Conservation (phyloP, 2,888 invertebrate species). For the Frankliniella fusca region DNA sequence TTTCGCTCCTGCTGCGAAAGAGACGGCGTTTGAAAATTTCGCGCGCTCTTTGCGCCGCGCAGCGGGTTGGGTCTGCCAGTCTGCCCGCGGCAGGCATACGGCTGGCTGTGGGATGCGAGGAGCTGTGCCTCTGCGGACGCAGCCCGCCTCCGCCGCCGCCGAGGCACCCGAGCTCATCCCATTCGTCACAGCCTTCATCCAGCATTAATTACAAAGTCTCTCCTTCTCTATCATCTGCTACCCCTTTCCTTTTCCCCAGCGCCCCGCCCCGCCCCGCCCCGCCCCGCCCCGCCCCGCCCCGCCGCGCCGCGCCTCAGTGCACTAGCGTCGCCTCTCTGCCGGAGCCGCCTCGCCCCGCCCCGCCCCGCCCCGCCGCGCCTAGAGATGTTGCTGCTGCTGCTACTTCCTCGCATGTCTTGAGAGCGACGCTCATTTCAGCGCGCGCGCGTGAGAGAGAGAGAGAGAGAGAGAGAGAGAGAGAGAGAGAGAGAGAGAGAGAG, state of each 20-base stretch:
- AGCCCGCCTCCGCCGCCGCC: neutral
- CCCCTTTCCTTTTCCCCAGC: constrained; percentile 12
- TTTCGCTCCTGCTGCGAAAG: neutral
- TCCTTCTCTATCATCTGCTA: constrained; percentile 24
- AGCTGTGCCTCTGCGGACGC: neutral
- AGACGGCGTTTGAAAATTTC: neutral
- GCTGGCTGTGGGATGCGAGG: neutral
- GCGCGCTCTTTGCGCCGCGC: neutral
- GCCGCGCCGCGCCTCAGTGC: neutral
- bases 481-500: neutral
- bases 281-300: constrained; percentile 14
- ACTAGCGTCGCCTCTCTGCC: neutral
- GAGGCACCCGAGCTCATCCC: neutral
- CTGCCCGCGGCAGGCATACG: neutral
- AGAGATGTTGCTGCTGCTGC: no score
- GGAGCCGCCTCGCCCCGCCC: neutral
- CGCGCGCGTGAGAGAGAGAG: no score
- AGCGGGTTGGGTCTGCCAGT: neutral
- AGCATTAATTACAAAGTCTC: constrained; percentile 25
- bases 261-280: neutral
- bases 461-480: no score
- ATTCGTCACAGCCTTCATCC: constrained; percentile 26
- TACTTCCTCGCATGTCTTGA: no score
- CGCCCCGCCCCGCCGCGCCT: neutral
- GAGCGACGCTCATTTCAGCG: neutral